Conservation (phyloP, 2,113 vertebrate genomes). For the Gadus macrocephalus region DNA sequence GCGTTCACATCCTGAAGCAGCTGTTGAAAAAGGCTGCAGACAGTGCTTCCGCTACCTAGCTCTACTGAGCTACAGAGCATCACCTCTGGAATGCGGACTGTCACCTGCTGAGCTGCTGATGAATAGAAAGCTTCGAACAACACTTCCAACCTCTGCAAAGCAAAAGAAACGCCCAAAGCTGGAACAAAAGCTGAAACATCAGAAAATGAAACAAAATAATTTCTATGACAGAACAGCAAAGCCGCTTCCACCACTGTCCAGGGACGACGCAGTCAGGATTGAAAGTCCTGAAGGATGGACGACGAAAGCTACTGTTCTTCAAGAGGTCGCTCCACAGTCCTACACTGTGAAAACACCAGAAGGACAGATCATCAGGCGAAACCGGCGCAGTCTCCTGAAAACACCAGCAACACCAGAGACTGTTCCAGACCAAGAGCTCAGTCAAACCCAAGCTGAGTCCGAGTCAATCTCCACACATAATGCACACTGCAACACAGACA, state of each 20-base stretch:
- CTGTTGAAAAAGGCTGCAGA: not conserved
- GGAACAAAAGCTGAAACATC: not conserved
- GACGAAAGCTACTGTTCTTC: not conserved
- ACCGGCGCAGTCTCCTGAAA: not conserved
- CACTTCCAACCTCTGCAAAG: not conserved
- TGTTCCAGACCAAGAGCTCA: not conserved
- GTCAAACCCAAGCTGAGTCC: not conserved
- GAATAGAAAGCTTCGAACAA: not conserved
- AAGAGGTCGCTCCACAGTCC: not conserved
- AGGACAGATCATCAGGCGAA: not conserved
- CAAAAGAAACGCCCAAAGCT: not conserved
- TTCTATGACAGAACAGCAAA: no score
- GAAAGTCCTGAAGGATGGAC: not conserved
- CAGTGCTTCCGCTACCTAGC: no score
- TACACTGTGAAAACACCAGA: not conserved
- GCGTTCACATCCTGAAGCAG: conserved; percentile 17
- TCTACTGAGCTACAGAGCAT: no score
- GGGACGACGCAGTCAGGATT: not conserved
- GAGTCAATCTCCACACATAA: no score
- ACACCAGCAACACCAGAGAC: not conserved
- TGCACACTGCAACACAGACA: not conserved
- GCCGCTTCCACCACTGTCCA: no score
- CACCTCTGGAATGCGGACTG: no score
- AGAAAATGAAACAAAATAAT: not conserved
- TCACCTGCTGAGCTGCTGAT: no score